These are phyloP conservation scores for Thyatira batis DNA, from an alignment of 2,888 invertebrate species.

Conservation along the genomic window DNA sequence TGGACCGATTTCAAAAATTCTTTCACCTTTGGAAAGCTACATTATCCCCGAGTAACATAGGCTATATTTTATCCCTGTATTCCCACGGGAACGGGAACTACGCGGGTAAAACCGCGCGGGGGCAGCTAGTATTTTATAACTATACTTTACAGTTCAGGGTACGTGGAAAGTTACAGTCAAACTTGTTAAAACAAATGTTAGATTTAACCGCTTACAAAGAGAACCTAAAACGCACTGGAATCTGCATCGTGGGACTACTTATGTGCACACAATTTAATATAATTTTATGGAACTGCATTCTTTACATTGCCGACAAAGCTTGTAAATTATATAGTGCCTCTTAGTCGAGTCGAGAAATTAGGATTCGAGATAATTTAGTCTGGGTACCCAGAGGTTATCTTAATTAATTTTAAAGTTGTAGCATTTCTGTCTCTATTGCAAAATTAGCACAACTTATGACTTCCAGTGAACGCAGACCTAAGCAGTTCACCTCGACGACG, in stretches of 20 bases:
- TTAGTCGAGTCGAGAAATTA: not conserved
- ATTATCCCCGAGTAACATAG: too few species aligned
- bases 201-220: not conserved
- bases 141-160: too few species aligned
- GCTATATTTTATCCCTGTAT: too few species aligned
- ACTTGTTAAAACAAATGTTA: not conserved
- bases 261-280: not conserved
- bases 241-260: not conserved
- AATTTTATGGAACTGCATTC: not conserved
- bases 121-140: too few species aligned
- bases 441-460: not conserved
- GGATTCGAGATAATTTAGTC: not conserved
- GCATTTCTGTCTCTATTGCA: slow-evolving; percentile 18
- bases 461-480: slow-evolving; percentile 11
- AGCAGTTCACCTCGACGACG: slow-evolving; percentile 31
- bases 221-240: not conserved
- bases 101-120: too few species aligned
- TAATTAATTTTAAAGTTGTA: slow-evolving; percentile 6
- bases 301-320: not conserved
- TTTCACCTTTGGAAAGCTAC: too few species aligned
- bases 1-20: too few species aligned
- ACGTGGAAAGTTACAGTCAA: not conserved
- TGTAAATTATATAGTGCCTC: slow-evolving; percentile 2
- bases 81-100: too few species aligned
- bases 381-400: not conserved